Base-by-base conservation (phyloP, 2,888 invertebrate genomes). In the Trichopria drosophilae region DNA sequence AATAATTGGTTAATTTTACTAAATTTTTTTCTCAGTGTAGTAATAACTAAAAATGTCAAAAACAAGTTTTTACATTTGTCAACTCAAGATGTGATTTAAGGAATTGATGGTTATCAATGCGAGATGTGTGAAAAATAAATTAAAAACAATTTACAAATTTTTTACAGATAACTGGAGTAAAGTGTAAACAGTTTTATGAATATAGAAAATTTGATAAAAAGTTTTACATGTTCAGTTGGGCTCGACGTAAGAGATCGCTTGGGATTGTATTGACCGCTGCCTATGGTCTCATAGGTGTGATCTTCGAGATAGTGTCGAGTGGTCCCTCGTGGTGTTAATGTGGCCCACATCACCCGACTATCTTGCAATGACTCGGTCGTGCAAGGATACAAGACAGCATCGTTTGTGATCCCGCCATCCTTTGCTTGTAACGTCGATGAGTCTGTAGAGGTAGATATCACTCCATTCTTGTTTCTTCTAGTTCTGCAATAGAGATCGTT, bases 321-420 rank as follows among this genome's bases (percentile, higher is more conserved):
- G 10, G 89, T 90, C 42, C 80, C 80, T 15, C 88, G 82, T 0
- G 90, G 90, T 0, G 90, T 90, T 7, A 92, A 76, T 0, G 91
- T 89, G 1, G 92, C 91, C 92, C 92, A 92, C 35, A 88, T 79
- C 2, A 87, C 82, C 6, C 87, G 80, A 3, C 84, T 85, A 67
- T 86, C 86, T 10, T 84, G 80, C 15, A 82, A 81, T 12, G 82
- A 76, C 39, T 78, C 80, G 19, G 81, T 67, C 26, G 81, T 71
- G 54, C 79, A 79, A 2, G 82, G 82, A 71, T 83, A 83, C 3
- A 82, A 72, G 22, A 82, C 81, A 1, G 82, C 79, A 1, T 82
- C 80, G 22, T 34, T 20, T 19, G 26, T n/a, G 40, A 29, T n/a
- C n/a, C n/a, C n/a, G n/a, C n/a, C n/a, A 16, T 40, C 43, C 54